Evolutionary conservation across 1,140 invertebrate genomes (phyloP).

Genomic region (Monochamus saltuarius): DNA sequence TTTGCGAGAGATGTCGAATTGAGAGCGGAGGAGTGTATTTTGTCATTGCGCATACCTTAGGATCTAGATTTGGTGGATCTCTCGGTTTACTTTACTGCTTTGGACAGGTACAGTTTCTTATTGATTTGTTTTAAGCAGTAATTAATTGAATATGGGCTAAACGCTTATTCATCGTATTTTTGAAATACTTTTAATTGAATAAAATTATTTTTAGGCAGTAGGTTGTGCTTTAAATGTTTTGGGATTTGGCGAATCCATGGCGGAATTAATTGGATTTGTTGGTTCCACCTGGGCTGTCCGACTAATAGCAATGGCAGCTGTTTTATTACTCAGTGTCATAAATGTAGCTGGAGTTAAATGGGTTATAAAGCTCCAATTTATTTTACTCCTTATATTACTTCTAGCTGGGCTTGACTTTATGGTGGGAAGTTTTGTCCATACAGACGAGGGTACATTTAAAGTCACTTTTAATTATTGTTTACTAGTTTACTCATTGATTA

Average conservation of each 20-base stretch:
- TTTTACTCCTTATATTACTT: conserved; percentile 78
- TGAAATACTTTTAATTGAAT: not conserved
- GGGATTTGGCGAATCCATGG: conserved; percentile 95
- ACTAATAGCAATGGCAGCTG: conserved; percentile 77
- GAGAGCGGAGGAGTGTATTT: conserved; percentile 96
- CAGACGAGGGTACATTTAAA: conserved; percentile 57
- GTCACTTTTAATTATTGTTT: conserved; percentile 15
- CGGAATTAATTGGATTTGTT: conserved; percentile 73
- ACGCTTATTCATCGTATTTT: not conserved
- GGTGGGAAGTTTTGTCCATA: conserved; percentile 81
- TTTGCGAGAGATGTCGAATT: conserved; percentile 91
- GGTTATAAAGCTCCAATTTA: conserved; percentile 90
- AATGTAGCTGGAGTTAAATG: conserved; percentile 92
- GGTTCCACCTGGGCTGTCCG: conserved; percentile 74
- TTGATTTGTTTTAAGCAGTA: conserved; percentile 1
- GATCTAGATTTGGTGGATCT: conserved; percentile 87
- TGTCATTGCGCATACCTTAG: conserved; percentile 89
- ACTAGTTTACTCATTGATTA: not conserved
- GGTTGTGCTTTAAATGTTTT: conserved; percentile 91
- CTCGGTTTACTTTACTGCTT: conserved; percentile 93
- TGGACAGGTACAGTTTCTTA: conserved; percentile 72
- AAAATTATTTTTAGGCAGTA: conserved; percentile 68
- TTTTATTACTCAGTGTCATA: conserved; percentile 79
- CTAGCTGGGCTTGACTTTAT: conserved; percentile 86
- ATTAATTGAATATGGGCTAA: conserved; percentile 1